A percentile compares a stretch with the other conserved stretches of the same genome.
phyloP scores from a whole-genome alignment of 2,888 invertebrate genomes.

The Troides helena region DNA sequence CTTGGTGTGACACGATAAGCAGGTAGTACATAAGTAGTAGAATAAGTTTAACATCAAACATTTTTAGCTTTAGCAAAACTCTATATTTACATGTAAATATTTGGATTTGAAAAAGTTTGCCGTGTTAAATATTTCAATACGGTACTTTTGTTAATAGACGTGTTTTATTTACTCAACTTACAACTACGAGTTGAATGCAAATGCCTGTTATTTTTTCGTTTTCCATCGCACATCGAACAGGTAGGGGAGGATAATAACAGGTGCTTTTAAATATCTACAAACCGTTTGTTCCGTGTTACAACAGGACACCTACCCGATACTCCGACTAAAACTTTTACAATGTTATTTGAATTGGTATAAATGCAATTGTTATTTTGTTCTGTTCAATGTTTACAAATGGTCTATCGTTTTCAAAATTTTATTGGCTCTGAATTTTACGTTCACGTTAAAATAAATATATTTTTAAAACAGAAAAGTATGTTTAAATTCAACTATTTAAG shows the following conservation, averaged over 20 bases:
- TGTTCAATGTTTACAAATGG: slow-evolving; percentile 2
- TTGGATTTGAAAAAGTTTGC: too few species aligned
- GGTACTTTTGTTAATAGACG: neutral
- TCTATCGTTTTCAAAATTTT: neutral
- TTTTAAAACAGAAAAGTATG: neutral
- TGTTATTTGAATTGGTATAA: slow-evolving; percentile 10
- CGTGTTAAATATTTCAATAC: neutral
- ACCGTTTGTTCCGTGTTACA: slow-evolving; percentile 4
- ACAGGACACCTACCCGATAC: neutral
- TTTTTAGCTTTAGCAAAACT: too few species aligned
- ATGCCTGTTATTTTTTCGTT: neutral
- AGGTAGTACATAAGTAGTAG: too few species aligned
- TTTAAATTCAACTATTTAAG: too few species aligned
- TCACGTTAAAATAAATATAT: neutral
- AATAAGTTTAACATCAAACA: too few species aligned
- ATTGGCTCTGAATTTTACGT: neutral
- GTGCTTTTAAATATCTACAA: slow-evolving; percentile 14
- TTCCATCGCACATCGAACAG: neutral
- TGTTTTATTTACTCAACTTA: neutral
- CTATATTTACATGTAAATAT: too few species aligned
- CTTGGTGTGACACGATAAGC: too few species aligned
- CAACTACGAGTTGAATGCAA: neutral
- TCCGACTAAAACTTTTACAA: slow-evolving; percentile 8
- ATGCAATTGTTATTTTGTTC: slow-evolving; percentile 3
- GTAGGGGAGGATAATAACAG: neutral